These are phyloP conservation scores for Nemoura dubitans DNA, from an alignment of 2,888 invertebrate genomes.

Conservation along the genomic window DNA sequence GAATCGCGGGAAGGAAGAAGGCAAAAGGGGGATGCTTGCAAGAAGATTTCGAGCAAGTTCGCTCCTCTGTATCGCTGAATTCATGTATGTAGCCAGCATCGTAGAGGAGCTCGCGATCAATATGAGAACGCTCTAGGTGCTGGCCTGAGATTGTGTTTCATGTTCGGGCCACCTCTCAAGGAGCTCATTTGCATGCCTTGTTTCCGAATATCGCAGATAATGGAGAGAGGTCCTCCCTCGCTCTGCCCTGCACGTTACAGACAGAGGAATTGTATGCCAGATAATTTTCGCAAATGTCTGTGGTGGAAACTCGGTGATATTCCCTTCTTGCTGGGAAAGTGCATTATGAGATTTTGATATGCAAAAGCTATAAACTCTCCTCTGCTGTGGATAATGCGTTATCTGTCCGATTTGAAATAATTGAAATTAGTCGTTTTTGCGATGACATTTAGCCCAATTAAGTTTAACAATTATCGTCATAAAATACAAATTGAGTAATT, in stretches of 20 bases:
- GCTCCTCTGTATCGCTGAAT: neutral
- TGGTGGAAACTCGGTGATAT: neutral
- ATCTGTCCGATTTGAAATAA: no score
- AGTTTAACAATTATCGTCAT: no score
- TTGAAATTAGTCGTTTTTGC: no score
- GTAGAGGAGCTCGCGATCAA: constrained; percentile 19
- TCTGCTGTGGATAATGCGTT: no score
- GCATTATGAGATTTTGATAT: neutral
- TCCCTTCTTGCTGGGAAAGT: neutral
- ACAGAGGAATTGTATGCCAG: neutral
- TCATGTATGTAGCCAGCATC: neutral
- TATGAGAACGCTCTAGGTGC: neutral
- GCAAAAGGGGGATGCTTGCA: constrained; percentile 17
- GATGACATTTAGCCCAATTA: no score
- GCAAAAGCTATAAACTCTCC: neutral
- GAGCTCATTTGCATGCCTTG: constrained; percentile 40
- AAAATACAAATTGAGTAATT: no score
- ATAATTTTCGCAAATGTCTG: neutral
- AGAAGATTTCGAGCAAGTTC: constrained; percentile 13
- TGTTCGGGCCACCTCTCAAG: neutral
- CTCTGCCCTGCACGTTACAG: neutral
- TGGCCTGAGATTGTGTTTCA: constrained; percentile 37
- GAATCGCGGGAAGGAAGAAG: constrained; percentile 9
- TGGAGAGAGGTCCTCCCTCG: neutral
- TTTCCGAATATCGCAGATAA: constrained; percentile 25